These are phyloP conservation scores for Amiota communis DNA, from an alignment of 2,888 invertebrate species.

Conservation along the genomic window DNA sequence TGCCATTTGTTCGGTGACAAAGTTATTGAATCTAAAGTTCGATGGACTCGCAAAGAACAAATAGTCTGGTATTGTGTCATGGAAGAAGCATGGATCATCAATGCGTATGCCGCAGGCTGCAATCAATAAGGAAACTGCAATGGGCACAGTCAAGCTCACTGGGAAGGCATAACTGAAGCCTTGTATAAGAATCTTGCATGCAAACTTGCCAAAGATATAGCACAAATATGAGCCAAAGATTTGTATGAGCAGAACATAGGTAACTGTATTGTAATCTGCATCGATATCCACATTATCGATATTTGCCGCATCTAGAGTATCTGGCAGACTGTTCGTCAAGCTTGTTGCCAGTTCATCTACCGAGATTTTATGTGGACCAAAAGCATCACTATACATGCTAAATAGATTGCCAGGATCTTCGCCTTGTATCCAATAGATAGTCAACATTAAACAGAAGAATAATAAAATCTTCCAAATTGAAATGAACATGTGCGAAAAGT, in stretches of 20 bases:
- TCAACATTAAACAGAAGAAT: conserved; percentile 83
- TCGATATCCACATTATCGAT: conserved; percentile 83
- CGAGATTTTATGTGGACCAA: conserved; percentile 85
- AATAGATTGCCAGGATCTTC: conserved; percentile 86
- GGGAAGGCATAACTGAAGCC: conserved; percentile 98
- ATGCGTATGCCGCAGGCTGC: conserved; percentile 90
- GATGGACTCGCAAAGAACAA: conserved; percentile 93
- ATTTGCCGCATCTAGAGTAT: conserved; percentile 83
- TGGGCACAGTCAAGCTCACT: conserved; percentile 92
- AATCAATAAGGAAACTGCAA: conserved; percentile 89
- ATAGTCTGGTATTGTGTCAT: conserved; percentile 88
- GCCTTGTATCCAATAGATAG: conserved; percentile 83
- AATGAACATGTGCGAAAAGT: conserved; percentile 91
- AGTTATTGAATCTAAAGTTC: conserved; percentile 86
- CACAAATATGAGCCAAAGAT: conserved; percentile 88
- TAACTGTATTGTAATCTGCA: conserved; percentile 81
- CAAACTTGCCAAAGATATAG: conserved; percentile 95
- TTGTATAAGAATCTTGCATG: conserved; percentile 97
- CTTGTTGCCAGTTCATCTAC: conserved; percentile 78
- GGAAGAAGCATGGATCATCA: conserved; percentile 91
- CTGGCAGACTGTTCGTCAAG: conserved; percentile 76
- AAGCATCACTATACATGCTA: conserved; percentile 82
- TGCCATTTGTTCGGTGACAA: conserved; percentile 89
- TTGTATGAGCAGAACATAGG: conserved; percentile 86
- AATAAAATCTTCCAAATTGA: conserved; percentile 91